A percentile compares a stretch with the other conserved stretches of the same genome.
phyloP scores from a whole-genome alignment of 2,113 vertebrate species.

The Danionella cerebrum region DNA sequence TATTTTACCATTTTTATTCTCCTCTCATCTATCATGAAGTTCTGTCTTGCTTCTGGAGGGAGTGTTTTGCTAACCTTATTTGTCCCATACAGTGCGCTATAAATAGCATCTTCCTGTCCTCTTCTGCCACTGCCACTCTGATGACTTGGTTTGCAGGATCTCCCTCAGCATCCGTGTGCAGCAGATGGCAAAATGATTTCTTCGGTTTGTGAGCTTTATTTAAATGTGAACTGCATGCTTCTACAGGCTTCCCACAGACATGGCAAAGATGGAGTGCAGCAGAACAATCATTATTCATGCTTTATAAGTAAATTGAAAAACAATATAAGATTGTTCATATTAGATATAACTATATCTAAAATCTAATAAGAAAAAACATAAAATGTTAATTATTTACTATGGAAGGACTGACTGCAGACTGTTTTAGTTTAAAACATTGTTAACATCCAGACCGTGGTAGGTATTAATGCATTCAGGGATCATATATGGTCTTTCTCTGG shows the following conservation, averaged over 20 bases:
- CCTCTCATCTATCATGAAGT: not conserved
- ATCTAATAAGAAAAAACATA: too few relatives aligned
- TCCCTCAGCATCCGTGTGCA: not conserved
- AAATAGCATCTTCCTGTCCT: constrained; percentile 16
- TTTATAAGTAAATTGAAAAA: not conserved
- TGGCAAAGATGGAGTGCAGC: not conserved
- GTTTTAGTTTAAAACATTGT: too few relatives aligned
- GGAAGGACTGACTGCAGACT: too few relatives aligned
- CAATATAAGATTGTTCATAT: too few relatives aligned
- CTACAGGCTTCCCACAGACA: not conserved
- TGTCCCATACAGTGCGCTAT: constrained; percentile 5
- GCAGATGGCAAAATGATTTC: constrained; percentile 12
- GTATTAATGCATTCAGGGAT: too few relatives aligned
- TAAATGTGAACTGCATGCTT: not conserved
- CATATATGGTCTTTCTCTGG: too few relatives aligned
- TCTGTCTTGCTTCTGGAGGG: not conserved
- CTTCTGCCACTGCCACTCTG: not conserved
- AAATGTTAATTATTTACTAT: too few relatives aligned
- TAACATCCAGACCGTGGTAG: too few relatives aligned
- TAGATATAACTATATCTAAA: too few relatives aligned
- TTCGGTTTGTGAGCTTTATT: constrained; percentile 4
- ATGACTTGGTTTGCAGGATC: constrained; percentile 2
- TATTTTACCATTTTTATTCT: not conserved
- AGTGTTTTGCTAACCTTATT: constrained; percentile 23
- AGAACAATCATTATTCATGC: not conserved